Evolutionary conservation across 2,113 vertebrate species (phyloP), one percentile per base, ranked within the genome.

Genomic region (Motacilla tschutschensis): DNA sequence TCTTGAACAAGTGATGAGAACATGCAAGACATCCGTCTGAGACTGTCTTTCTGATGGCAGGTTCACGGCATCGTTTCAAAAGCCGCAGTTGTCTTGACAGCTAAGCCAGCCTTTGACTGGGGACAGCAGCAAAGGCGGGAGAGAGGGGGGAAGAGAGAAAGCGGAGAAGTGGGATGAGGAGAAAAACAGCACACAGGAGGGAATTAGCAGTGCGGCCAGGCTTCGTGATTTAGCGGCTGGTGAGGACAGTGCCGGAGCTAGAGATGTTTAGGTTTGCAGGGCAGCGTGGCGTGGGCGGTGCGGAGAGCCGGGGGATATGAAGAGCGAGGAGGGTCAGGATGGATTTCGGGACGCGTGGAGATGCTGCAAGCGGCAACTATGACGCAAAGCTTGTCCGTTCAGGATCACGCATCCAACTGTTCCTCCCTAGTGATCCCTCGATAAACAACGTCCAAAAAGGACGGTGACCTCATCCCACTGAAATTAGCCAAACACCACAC

Each of bases 401-500:
- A 79, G 92, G 91, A 87, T 88, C 93, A 84, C 90, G 83, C 90
- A 94, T 76, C 84, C 90, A 86, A 79, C 67, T 70, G 75, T 82
- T 93, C 84, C 83, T 88, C 88, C 90, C 74, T 91, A 89, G 85
- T 35, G 87, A 94, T 91, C 85, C 93, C 90, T 89, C 48, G 22
- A 89, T 75, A 92, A 90, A 95, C 86, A 93, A 82, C 58, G 81
- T 93, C 86, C 86, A 86, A 85, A 90, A 91, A 79, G 92, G 84
- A 91, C 17, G 84, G 67, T 91, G 88, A 94, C 86, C 86, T 94
- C 93, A 94, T 88, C 83, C 60, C 88, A 57, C 75, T 93, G 90
- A 93, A 93, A 93, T 91, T 76, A 88, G 82, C 88, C 94, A 88
- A 91, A 87, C 93, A 91, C 78, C 81, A 90, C 86, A 70, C 88